phyloP scores from a whole-genome alignment of 2,797 vertebrate genomes.

The Dallia pectoralis region DNA sequence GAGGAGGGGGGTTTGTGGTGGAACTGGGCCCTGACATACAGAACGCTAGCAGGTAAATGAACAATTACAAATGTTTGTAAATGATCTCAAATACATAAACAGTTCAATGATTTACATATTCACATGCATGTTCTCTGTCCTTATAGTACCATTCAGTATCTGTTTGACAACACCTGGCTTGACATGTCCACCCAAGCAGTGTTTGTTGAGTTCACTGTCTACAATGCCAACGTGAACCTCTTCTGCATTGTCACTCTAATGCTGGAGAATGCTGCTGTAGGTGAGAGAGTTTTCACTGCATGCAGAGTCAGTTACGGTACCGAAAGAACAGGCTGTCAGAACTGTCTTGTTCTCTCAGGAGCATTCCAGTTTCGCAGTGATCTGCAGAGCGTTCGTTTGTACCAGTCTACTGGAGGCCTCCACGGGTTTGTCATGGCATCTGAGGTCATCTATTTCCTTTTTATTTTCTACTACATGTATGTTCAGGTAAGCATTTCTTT shows the following conservation, averaged over 20 bases:
- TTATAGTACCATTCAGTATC: constrained; percentile 82
- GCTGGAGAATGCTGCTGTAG: constrained; percentile 86
- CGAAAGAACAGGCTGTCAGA: background rate
- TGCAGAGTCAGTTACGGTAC: background rate
- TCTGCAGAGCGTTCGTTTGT: constrained; percentile 86
- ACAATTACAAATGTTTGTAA: background rate
- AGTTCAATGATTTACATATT: background rate
- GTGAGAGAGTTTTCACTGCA: constrained; percentile 61
- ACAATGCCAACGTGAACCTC: constrained; percentile 95
- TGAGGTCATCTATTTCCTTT: constrained; percentile 88
- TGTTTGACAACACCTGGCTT: constrained; percentile 87
- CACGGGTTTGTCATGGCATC: constrained; percentile 89
- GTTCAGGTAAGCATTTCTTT: constrained; percentile 77
- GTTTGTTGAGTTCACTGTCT: constrained; percentile 93
- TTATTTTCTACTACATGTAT: constrained; percentile 91
- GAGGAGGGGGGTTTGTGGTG: constrained; percentile 87
- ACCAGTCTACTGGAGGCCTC: constrained; percentile 84
- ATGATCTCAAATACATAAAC: background rate
- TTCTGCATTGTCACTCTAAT: constrained; percentile 88
- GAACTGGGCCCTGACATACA: constrained; percentile 79
- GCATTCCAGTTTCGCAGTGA: constrained; percentile 82
- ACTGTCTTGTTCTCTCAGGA: constrained; percentile 67
- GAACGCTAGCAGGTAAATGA: constrained; percentile 79
- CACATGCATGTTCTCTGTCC: constrained; percentile 7
- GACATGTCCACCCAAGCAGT: constrained; percentile 87